phyloP scores from a whole-genome alignment of 2,797 vertebrate species.

The Bovichtus diacanthus region DNA sequence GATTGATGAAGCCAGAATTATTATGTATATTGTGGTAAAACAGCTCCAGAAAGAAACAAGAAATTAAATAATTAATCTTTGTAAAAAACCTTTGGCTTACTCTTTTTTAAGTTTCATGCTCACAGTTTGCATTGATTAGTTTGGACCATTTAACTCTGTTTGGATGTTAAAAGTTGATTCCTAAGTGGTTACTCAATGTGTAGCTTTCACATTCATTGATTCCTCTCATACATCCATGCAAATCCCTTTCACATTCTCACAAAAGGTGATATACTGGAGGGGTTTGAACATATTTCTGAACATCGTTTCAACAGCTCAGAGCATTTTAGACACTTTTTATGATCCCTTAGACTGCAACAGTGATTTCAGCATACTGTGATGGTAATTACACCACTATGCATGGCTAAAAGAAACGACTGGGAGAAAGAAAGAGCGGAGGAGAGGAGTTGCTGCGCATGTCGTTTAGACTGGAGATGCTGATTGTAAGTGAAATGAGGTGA shows the following conservation, averaged over 20 bases:
- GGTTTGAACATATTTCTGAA: background rate
- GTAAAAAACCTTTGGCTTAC: background rate
- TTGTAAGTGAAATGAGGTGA: constrained; percentile 71
- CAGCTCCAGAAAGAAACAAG: background rate
- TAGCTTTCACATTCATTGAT: background rate
- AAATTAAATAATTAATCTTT: background rate
- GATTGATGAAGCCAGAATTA: background rate
- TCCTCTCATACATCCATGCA: background rate
- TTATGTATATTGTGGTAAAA: background rate
- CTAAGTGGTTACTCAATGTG: background rate
- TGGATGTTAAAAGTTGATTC: background rate
- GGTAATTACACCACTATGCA: constrained; percentile 31
- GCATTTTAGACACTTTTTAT: constrained; percentile 17
- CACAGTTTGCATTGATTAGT: background rate
- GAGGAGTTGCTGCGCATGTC: constrained; percentile 48
- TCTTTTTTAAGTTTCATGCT: background rate
- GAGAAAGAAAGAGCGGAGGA: background rate
- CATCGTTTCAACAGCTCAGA: background rate
- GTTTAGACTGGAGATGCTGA: constrained; percentile 59
- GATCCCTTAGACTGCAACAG: background rate
- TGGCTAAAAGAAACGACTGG: constrained; percentile 30
- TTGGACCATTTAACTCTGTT: background rate
- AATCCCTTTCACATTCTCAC: constrained; percentile 1
- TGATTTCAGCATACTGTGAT: constrained; percentile 16
- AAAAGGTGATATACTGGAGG: constrained; percentile 2